Percentiles rank a stretch among this genome's conserved stretches.
phyloP scores from a whole-genome alignment of 2,113 vertebrate genomes.

The Pygoscelis adeliae region DNA sequence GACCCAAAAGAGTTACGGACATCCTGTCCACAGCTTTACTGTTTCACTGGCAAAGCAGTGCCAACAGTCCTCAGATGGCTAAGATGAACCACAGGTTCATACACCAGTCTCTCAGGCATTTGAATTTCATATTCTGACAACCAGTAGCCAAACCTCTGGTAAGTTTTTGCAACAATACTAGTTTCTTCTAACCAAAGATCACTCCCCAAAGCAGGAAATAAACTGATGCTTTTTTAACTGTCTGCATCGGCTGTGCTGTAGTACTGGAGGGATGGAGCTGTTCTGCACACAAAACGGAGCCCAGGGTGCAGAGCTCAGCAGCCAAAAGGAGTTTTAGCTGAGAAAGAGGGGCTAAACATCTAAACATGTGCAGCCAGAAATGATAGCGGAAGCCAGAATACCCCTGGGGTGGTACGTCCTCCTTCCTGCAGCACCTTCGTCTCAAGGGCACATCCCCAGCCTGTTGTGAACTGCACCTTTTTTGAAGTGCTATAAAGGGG shows the following conservation, averaged over 20 bases:
- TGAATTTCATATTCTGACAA: not conserved
- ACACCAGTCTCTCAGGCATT: not conserved
- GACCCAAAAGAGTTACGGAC: not conserved
- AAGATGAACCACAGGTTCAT: not conserved
- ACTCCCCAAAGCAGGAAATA: not conserved
- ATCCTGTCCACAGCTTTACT: not conserved
- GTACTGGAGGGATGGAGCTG: not conserved
- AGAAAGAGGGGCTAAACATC: not conserved
- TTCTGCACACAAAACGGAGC: not conserved
- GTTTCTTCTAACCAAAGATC: not conserved
- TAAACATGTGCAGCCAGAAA: not conserved
- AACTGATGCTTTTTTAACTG: not conserved
- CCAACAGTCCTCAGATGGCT: not conserved
- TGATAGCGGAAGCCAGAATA: rapidly evolving
- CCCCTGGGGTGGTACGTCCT: not conserved
- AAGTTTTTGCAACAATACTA: not conserved
- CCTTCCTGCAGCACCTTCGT: not conserved
- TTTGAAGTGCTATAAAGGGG: rapidly evolving
- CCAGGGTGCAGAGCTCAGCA: not conserved
- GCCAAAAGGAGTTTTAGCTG: not conserved
- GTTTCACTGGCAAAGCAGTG: not conserved
- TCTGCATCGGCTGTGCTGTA: not conserved
- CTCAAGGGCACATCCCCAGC: not conserved
- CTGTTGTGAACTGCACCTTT: not conserved
- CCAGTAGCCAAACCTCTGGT: not conserved